A percentile compares a stretch with the other conserved stretches of the same genome.
Conservation (phyloP, 2,797 vertebrate genomes). For the Lophius americanus region DNA sequence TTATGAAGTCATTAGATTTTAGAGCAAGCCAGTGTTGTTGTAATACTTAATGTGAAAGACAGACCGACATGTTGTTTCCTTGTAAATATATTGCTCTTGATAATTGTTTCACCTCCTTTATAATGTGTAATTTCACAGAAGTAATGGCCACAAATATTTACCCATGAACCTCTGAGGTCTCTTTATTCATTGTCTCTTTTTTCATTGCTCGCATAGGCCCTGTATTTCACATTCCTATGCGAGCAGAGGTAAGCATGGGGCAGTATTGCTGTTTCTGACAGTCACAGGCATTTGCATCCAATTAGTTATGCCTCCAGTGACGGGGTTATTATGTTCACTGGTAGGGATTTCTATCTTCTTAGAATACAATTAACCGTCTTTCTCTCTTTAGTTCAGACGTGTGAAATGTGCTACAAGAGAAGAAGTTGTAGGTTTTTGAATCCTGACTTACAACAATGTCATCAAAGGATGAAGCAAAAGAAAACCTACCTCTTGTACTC, state of each 20-base stretch:
- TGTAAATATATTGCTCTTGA: neutral
- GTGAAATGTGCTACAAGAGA: conserved; percentile 17
- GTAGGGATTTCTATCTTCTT: conserved; percentile 33
- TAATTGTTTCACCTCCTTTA: neutral
- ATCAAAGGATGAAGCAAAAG: neutral
- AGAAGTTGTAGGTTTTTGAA: neutral
- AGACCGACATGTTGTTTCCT: neutral
- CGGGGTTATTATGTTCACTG: conserved; percentile 47
- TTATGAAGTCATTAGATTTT: neutral
- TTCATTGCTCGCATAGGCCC: neutral
- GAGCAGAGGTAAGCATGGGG: conserved; percentile 10
- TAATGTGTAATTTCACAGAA: neutral
- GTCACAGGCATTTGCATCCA: conserved; percentile 35
- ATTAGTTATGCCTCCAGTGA: conserved; percentile 41
- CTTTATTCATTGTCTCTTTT: conserved; percentile 38
- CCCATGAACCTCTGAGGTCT: conserved; percentile 20
- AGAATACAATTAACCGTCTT: conserved; percentile 29
- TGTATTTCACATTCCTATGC: conserved; percentile 15
- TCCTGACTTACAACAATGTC: neutral
- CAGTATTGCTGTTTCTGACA: conserved; percentile 14
- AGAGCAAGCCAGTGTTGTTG: neutral
- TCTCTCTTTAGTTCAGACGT: conserved; percentile 3
- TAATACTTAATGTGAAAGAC: neutral
- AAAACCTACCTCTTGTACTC: conserved; percentile 1
- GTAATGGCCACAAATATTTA: conserved; percentile 2